Evolutionary conservation across 2,113 vertebrate genomes (phyloP), one percentile per base, ranked within the genome.

Genomic region (Rhodinocichla rosea): DNA sequence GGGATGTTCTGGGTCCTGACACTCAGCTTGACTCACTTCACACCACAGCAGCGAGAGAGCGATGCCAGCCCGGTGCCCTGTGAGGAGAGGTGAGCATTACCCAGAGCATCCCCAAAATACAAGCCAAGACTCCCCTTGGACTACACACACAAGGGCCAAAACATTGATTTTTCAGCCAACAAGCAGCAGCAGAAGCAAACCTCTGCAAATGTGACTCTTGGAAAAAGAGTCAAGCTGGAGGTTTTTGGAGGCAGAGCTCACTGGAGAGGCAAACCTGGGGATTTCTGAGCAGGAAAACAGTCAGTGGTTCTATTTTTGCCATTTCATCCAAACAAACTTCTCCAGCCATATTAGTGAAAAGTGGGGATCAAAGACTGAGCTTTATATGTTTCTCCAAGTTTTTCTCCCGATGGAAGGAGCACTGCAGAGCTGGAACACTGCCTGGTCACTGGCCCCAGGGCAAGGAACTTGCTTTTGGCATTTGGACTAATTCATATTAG

Each of bases 391-490:
- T 56, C 35, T 82, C 73, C 52, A 56, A 56, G 74, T 52, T 78
- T 64, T 85, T 4, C 55, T 73, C 70, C 47, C 0, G 0, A 14
- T 28, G 53, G 81, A 80, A 95, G 18, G 44, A 91, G 53, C 57
- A 27, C 23, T 2, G 2, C 57, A 57, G 76, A 62, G 53, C 87
- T 81, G 65, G 70, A 84, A 30, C 1, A 0, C 52, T 67, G 47
- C 42, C 39, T 0, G 0, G n/a, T 1, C 3, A 0, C 73, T 28
- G 40, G 52, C 83, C 74, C 0, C 0, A 69, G 63, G 67, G 67
- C 53, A 68, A 47, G 4, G 35, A 79, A 35, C 50, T 52, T 21
- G 55, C 71, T 67, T 65, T 10, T 15, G 7, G 80, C 64, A 30
- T 53, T 82, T 77, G 76, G 24, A 71, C n/a, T 89, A 80, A 80